Percentiles rank a stretch among this genome's conserved stretches.
phyloP scores from a whole-genome alignment of 2,888 invertebrate genomes.

The Zelleria hepariella region DNA sequence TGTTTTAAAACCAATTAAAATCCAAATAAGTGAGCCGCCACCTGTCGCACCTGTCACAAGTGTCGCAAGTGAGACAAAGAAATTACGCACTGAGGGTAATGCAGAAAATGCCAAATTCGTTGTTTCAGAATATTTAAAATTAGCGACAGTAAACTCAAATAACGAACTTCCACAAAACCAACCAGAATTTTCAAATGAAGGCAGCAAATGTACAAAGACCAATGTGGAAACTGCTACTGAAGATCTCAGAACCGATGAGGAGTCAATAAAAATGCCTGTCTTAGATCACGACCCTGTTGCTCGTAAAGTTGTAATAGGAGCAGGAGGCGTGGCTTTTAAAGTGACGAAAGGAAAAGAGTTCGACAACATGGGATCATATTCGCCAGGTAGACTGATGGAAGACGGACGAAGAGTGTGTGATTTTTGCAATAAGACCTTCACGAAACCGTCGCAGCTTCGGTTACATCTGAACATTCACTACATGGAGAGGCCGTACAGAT shows the following conservation, averaged over 20 bases:
- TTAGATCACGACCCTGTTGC: conserved; percentile 64
- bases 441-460: conserved; percentile 89
- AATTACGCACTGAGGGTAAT: conserved; percentile 18
- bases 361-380: conserved; percentile 48
- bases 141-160: conserved; percentile 64
- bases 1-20: not conserved
- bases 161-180: conserved; percentile 43
- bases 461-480: conserved; percentile 97
- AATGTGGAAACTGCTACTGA: conserved; percentile 41
- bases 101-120: conserved; percentile 75
- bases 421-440: conserved; percentile 93
- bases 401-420: conserved; percentile 85
- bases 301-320: conserved; percentile 75
- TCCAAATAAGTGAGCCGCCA: not conserved
- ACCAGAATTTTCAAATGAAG: conserved; percentile 39
- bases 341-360: conserved; percentile 69
- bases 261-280: conserved; percentile 39
- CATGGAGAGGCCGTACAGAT: conserved; percentile 92
- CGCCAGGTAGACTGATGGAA: conserved; percentile 73
- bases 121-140: conserved; percentile 76
- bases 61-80: not conserved
- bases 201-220: conserved; percentile 29
- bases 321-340: conserved; percentile 74
- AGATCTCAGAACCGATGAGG: conserved; percentile 38
- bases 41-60: not conserved